Base-by-base conservation (phyloP, 2,113 vertebrate species). In the Hippoglossus stenolepis region DNA sequence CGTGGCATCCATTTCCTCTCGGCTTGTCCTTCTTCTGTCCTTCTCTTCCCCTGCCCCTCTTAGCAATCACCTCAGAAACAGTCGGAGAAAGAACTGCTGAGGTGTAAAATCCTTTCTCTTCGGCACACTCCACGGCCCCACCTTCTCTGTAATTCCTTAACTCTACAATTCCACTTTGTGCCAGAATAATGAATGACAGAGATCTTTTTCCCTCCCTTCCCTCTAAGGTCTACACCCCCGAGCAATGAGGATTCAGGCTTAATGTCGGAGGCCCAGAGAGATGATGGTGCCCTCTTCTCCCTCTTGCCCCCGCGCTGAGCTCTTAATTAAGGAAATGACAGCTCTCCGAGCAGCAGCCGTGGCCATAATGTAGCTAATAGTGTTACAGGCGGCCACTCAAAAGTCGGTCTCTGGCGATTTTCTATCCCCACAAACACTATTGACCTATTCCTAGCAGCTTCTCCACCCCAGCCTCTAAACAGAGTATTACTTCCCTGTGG, bases 31-130 rank as follows among this genome's bases (percentile, higher is more conserved):
- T 87, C 79, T 90, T 93, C 94, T 93, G 91, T 93, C 92, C 77
- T 89, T 78, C 85, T 85, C 62, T 75, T 73, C 91, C 91, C 17
- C 90, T 18, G 91, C 93, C 94, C 92, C 93, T 94, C 92, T 93
- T 97, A 95, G 93, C 90, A 93, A 91, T 90, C 54, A 60, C 78
- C 70, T 73, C 67, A 93, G 93, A 95, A 95, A 92, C 92, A 95
- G 95, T 96, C 94, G 91, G 92, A 95, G 94, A 96, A 95, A 95
- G 94, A 96, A 95, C 93, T 70, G 93, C 95, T 97, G 96, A 95
- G 96, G 95, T 96, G 94, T 96, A 95, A 97, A 96, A 96, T 96
- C 96, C 95, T 95, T 95, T 96, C 95, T 84, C 95, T 80, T 93
- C 91, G 68, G 93, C 95, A 94, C 94, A 82, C 79, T 84, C 64